A percentile compares a stretch with the other conserved stretches of the same genome.
Conservation (phyloP, 2,797 vertebrate genomes). For the Cirrhinus molitorella region DNA sequence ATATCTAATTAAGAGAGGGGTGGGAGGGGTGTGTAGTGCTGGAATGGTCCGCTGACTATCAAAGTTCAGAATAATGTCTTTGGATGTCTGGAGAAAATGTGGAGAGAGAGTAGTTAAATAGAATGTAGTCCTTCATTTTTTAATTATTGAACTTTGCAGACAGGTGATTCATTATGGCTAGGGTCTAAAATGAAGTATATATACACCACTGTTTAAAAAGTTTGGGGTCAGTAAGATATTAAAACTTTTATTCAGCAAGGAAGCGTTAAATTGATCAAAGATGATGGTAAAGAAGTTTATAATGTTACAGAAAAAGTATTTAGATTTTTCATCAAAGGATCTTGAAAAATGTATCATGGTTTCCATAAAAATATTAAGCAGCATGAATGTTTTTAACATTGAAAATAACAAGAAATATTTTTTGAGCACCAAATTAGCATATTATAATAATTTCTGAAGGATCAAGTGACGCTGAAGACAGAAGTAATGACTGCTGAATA, state of each 20-base stretch:
- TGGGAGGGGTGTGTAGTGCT: constrained; percentile 1
- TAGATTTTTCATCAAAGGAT: background rate
- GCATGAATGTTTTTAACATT: background rate
- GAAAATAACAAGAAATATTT: background rate
- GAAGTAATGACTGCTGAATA: background rate
- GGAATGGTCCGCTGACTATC: background rate
- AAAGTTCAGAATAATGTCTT: constrained; percentile 10
- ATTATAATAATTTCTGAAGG: background rate
- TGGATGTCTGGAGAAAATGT: constrained; percentile 2
- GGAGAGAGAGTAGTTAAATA: background rate
- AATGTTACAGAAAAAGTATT: background rate
- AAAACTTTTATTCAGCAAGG: background rate
- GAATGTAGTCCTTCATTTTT: background rate
- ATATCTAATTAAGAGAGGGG: constrained; percentile 52
- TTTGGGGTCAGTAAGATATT: background rate
- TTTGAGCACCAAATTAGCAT: background rate
- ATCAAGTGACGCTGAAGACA: background rate
- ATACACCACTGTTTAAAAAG: background rate
- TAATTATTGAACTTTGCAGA: background rate
- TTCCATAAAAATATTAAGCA: background rate
- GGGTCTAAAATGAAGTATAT: background rate
- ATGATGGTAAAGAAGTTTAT: background rate
- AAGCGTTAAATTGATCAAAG: background rate
- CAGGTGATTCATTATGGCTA: background rate
- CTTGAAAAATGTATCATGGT: background rate